Percentiles rank a stretch among this genome's conserved stretches.
phyloP scores from a whole-genome alignment of 1,140 invertebrate species.

The Lerema accius region DNA sequence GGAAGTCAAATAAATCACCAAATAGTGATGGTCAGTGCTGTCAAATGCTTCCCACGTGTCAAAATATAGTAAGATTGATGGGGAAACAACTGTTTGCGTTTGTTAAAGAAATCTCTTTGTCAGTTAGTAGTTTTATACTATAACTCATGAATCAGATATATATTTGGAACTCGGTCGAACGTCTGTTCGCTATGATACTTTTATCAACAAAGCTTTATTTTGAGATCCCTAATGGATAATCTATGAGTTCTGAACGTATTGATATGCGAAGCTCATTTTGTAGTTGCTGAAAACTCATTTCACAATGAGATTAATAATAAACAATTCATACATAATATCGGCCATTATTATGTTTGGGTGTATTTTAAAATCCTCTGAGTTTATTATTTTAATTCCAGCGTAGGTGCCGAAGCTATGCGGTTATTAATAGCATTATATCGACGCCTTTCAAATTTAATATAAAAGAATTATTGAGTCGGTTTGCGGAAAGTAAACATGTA shows the following conservation, averaged over 20 bases:
- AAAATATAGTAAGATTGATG: slow-evolving; percentile 48
- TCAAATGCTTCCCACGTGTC: slow-evolving; percentile 52
- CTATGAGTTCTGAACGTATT: slow-evolving; percentile 21
- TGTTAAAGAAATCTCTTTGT: slow-evolving; percentile 51
- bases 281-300: slow-evolving; percentile 8
- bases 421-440: slow-evolving; percentile 21
- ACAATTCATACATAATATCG: slow-evolving; percentile 23
- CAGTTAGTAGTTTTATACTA: slow-evolving; percentile 42
- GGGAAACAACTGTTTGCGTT: slow-evolving; percentile 45
- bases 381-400: slow-evolving; percentile 21
- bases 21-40: slow-evolving; percentile 43
- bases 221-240: slow-evolving; percentile 39
- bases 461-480: slow-evolving; percentile 19
- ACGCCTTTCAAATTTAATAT: slow-evolving; percentile 17
- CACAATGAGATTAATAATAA: slow-evolving; percentile 16
- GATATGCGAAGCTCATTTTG: not conserved
- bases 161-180: slow-evolving; percentile 54
- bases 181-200: slow-evolving; percentile 38
- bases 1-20: slow-evolving; percentile 49
- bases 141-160: slow-evolving; percentile 39
- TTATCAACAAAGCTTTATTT: slow-evolving; percentile 44
- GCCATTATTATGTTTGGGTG: slow-evolving; percentile 18
- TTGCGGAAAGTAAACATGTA: slow-evolving; percentile 13
- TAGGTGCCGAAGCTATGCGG: slow-evolving; percentile 9
- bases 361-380: slow-evolving; percentile 10